A percentile compares a stretch with the other conserved stretches of the same genome.
phyloP scores from a whole-genome alignment of 2,797 vertebrate genomes.

The Malurus splendens region DNA sequence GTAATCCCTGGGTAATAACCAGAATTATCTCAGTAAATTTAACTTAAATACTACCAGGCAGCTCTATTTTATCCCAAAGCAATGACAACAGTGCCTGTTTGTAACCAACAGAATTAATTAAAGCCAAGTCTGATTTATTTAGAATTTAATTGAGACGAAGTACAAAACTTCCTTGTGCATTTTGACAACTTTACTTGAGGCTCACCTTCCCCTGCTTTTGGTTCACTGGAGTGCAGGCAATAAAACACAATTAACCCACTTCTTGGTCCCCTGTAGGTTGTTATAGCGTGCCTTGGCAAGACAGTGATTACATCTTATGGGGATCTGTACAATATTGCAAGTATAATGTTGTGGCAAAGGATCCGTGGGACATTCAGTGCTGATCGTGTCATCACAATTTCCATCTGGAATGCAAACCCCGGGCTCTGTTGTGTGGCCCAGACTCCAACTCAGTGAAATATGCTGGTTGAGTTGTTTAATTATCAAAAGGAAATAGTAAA shows the following conservation, averaged over 20 bases:
- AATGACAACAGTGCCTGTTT: not conserved
- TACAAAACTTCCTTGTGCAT: not conserved
- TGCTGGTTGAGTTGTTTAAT: not conserved
- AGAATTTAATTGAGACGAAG: not conserved
- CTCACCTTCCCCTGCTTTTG: not conserved
- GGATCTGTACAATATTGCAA: not conserved
- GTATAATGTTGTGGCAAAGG: not conserved
- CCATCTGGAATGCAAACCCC: not conserved
- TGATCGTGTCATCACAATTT: not conserved
- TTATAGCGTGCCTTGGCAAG: not conserved
- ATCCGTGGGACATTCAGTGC: not conserved
- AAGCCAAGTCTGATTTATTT: not conserved
- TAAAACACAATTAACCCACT: not conserved
- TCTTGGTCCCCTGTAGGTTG: not conserved
- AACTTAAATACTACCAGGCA: not conserved
- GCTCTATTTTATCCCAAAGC: not conserved
- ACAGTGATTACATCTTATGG: accelerated
- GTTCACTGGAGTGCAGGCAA: not conserved
- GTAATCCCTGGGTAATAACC: not conserved
- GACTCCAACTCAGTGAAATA: not conserved
- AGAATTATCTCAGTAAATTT: conserved; percentile 46
- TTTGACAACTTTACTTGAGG: not conserved
- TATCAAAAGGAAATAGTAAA: not conserved
- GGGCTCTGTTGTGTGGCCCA: not conserved
- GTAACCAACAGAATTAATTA: not conserved